Evolutionary conservation across 92 coral and sea anemone species (phyloP), one percentile per base, ranked within the genome.

Genomic region (Plumapathes pennacea): DNA sequence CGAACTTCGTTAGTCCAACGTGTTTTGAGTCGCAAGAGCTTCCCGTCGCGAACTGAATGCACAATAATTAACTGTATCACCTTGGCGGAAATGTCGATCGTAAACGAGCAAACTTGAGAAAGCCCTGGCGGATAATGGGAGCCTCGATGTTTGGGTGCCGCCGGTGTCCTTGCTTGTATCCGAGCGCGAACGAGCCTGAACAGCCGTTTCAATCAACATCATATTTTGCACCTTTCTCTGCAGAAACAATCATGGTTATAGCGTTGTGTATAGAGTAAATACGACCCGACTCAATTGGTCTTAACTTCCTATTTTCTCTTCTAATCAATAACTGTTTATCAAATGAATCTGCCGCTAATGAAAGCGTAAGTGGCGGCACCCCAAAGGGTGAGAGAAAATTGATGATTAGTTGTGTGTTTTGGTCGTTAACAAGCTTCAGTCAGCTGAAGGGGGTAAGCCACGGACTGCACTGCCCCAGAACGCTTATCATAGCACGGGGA

Each of bases 271-370:
- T n/a, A n/a, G n/a, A n/a, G n/a, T n/a, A n/a, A n/a, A n/a, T 59
- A 40, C 67, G 50, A 52, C 50, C 50, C 32, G 18, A 38, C 25
- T 18, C 31, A 29, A 25, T 26, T 58, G 44, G 50, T 44, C 32
- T 54, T 39, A 46, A 62, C 39, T 69, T 60, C 33, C 39, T 5
- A 32, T 49, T 67, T 76, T 67, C 70, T 18, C 32, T 37, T 43
- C 46, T 46, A 69, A 77, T 69, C 65, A 77, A 63, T 32, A 47
- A 44, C 38, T 52, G 38, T 72, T 53, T 61, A 70, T 69, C 60
- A 53, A 67, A 69, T 50, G 72, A 71, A 44, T 60, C 23, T 38
- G 31, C 46, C 34, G 27, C 54, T 32, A 54, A 43, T 52, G 72
- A 32, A 28, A 45, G 15, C 41, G 46, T 43, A 60, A 54, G 67